phyloP scores from a whole-genome alignment of 2,888 invertebrate species.

The Alviniconcha strummeri region DNA sequence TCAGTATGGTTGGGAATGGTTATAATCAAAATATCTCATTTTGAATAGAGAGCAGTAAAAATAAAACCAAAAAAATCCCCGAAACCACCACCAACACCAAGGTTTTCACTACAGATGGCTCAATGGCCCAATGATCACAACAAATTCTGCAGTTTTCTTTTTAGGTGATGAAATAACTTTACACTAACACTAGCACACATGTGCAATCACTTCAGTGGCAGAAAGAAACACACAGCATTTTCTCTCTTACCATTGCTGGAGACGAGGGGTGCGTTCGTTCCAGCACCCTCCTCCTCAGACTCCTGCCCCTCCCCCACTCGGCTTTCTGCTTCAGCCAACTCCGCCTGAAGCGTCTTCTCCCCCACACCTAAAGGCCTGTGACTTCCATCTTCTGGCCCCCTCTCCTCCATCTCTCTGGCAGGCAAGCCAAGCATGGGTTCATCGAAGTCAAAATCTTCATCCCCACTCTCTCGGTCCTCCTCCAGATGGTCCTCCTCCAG shows the following conservation, averaged over 20 bases:
- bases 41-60: too few species aligned
- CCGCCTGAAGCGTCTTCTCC: slow-evolving; percentile 13
- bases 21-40: too few species aligned
- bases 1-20: too few species aligned
- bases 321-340: slow-evolving; percentile 28
- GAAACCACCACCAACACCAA: too few species aligned
- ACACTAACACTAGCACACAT: too few species aligned
- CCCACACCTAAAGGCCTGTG: background rate
- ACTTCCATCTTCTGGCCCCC: background rate
- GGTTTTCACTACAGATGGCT: too few species aligned
- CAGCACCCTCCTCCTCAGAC: slow-evolving; percentile 27
- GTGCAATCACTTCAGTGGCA: too few species aligned
- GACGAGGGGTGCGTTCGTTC: background rate
- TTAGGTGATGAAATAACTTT: too few species aligned
- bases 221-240: too few species aligned
- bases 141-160: too few species aligned
- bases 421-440: slow-evolving; percentile 26
- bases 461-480: slow-evolving; percentile 30
- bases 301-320: slow-evolving; percentile 38
- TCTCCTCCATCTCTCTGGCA: slow-evolving; percentile 6
- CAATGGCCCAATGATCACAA: too few species aligned
- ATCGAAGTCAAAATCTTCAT: slow-evolving; percentile 22
- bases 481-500: slow-evolving; percentile 41
- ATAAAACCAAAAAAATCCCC: too few species aligned
- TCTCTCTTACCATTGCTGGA: background rate